phyloP scores from a whole-genome alignment of 2,888 invertebrate species.

The Drosophila cracens region DNA sequence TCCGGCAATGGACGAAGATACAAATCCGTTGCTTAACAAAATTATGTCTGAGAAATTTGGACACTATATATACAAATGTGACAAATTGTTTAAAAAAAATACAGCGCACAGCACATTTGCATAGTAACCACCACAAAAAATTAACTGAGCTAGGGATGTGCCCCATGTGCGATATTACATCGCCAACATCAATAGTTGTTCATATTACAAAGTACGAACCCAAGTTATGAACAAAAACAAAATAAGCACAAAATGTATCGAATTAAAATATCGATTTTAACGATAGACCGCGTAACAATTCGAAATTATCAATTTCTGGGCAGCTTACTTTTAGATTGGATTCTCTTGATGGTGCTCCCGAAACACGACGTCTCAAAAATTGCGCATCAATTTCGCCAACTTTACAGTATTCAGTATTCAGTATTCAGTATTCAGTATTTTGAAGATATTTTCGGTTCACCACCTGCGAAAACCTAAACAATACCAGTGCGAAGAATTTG shows the following conservation, averaged over 20 bases:
- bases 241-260: not conserved
- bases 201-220: not conserved
- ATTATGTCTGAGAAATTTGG: not conserved
- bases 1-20: not conserved
- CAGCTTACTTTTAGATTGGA: not conserved
- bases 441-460: not conserved
- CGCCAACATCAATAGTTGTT: slow-evolving; percentile 6
- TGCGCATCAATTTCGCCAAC: not conserved
- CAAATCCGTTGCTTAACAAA: slow-evolving; percentile 7
- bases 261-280: not conserved
- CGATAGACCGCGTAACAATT: not conserved
- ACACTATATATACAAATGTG: slow-evolving; percentile 19
- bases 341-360: not conserved
- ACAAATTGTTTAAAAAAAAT: slow-evolving; percentile 6
- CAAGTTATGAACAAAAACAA: not conserved
- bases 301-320: not conserved
- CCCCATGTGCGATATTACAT: not conserved
- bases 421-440: not conserved
- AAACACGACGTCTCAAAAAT: not conserved
- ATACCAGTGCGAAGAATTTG: not conserved
- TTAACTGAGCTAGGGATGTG: slow-evolving; percentile 45
- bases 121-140: slow-evolving; percentile 60
- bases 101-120: slow-evolving; percentile 47
- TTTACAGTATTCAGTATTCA: not conserved
- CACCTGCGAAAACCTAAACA: not conserved